phyloP scores from a whole-genome alignment of 2,888 invertebrate species.

The Malthinus seriepunctatus region DNA sequence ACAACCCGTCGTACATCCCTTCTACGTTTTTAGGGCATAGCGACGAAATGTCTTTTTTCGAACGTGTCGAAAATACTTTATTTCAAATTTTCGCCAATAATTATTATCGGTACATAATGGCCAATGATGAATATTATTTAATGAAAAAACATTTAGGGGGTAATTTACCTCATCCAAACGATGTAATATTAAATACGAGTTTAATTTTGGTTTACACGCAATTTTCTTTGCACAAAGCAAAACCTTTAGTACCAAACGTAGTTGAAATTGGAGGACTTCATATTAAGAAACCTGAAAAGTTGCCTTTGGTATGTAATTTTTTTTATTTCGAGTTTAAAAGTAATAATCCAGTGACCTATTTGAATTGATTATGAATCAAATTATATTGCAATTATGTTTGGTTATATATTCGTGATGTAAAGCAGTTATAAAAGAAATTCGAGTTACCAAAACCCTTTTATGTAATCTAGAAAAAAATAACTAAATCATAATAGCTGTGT shows the following conservation, averaged over 20 bases:
- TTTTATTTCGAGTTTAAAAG: not conserved
- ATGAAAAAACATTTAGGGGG: slow-evolving; percentile 36
- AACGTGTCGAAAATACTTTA: slow-evolving; percentile 39
- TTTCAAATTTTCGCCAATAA: slow-evolving; percentile 9
- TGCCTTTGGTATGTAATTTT: slow-evolving; percentile 38
- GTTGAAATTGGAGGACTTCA: slow-evolving; percentile 61
- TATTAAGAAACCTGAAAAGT: slow-evolving; percentile 45
- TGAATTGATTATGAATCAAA: slow-evolving; percentile 7
- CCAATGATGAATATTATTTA: slow-evolving; percentile 25
- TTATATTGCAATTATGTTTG: slow-evolving; percentile 15
- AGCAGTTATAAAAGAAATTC: slow-evolving; percentile 14
- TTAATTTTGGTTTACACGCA: slow-evolving; percentile 57
- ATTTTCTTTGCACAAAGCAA: slow-evolving; percentile 53
- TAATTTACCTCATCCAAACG: slow-evolving; percentile 41
- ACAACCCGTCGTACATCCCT: slow-evolving; percentile 54
- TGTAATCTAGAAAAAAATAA: not conserved
- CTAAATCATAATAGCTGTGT: slow-evolving; percentile 11
- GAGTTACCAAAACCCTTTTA: slow-evolving; percentile 9
- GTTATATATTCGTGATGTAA: slow-evolving; percentile 10
- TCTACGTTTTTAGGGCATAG: slow-evolving; percentile 50
- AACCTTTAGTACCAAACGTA: slow-evolving; percentile 55
- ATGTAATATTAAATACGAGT: slow-evolving; percentile 54
- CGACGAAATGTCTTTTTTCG: slow-evolving; percentile 35
- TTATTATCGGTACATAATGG: slow-evolving; percentile 5
- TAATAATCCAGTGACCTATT: not conserved